phyloP scores from a whole-genome alignment of 1,140 invertebrate genomes.

The Drosophila dunni region DNA sequence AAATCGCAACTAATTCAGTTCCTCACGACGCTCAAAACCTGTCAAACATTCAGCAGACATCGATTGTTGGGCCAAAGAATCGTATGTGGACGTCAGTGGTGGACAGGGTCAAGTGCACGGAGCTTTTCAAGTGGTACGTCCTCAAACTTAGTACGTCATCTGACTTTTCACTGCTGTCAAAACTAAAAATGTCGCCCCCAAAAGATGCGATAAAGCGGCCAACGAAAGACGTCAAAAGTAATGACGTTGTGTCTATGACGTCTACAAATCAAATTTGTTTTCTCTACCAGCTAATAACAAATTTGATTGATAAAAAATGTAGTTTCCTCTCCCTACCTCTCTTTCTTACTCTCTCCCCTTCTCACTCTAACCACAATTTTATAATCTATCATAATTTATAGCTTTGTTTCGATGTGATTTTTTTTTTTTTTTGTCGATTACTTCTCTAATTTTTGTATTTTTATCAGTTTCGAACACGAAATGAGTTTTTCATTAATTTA shows the following conservation, averaged over 20 bases:
- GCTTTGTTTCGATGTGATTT: slow-evolving; percentile 23
- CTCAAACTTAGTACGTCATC: slow-evolving; percentile 12
- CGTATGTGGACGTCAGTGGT: not conserved
- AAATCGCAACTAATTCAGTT: slow-evolving; percentile 27
- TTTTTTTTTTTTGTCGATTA: slow-evolving; percentile 8
- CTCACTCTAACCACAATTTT: not conserved
- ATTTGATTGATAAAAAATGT: slow-evolving; percentile 20
- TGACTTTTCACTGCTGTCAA: slow-evolving; percentile 3
- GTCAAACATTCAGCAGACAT: slow-evolving; percentile 26
- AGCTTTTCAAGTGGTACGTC: not conserved
- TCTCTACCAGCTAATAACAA: not conserved
- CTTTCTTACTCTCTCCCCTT: not conserved
- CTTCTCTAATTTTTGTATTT: not conserved
- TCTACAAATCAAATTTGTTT: not conserved
- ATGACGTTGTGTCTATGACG: slow-evolving; percentile 18
- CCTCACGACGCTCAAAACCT: not conserved
- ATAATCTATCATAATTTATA: slow-evolving; percentile 48
- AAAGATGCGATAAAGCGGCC: slow-evolving; percentile 5
- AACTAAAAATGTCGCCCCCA: not conserved
- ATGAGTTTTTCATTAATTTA: slow-evolving; percentile 50
- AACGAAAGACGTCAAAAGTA: not conserved
- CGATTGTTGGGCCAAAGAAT: not conserved
- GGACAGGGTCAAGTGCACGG: slow-evolving; percentile 31
- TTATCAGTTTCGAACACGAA: slow-evolving; percentile 43
- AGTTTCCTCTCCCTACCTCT: not conserved